Conservation (phyloP, 2,888 invertebrate genomes). For the Glomeris marginata region DNA sequence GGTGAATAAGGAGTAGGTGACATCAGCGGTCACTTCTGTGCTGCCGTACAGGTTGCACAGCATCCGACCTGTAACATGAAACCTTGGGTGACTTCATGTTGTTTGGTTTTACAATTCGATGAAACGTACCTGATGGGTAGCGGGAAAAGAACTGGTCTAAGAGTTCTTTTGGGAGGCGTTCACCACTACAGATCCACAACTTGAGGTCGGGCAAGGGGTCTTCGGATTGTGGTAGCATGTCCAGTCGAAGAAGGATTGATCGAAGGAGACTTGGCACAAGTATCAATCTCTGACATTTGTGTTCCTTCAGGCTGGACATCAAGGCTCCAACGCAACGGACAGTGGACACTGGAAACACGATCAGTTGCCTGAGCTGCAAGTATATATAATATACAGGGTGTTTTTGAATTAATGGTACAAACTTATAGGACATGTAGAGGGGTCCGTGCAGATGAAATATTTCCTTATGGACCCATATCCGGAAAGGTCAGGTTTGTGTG, state of each 20-base stretch:
- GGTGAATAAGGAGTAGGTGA: conserved; percentile 57
- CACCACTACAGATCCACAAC: conserved; percentile 78
- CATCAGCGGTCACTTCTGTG: conserved; percentile 83
- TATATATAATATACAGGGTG: too few species aligned
- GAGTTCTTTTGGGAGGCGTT: conserved; percentile 53
- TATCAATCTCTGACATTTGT: conserved; percentile 63
- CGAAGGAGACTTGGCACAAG: conserved; percentile 69
- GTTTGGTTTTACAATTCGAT: too few species aligned
- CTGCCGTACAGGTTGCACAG: conserved; percentile 83
- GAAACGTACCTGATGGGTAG: conserved; percentile 37
- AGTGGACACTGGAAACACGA: conserved; percentile 54
- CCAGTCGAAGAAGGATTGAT: conserved; percentile 41
- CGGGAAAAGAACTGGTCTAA: conserved; percentile 59
- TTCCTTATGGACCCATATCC: too few species aligned
- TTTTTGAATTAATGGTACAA: too few species aligned
- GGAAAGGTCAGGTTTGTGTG: too few species aligned
- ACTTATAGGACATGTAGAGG: too few species aligned
- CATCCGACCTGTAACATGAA: too few species aligned
- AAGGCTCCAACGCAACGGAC: conserved; percentile 66
- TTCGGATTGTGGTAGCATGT: not conserved
- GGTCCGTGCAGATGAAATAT: too few species aligned
- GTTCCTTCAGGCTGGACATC: conserved; percentile 48
- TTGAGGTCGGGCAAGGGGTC: conserved; percentile 41
- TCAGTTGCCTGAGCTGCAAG: conserved; percentile 34
- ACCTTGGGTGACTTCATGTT: too few species aligned